A percentile compares a stretch with the other conserved stretches of the same genome.
Conservation (phyloP, 2,888 invertebrate genomes). For the Pyralis farinalis region DNA sequence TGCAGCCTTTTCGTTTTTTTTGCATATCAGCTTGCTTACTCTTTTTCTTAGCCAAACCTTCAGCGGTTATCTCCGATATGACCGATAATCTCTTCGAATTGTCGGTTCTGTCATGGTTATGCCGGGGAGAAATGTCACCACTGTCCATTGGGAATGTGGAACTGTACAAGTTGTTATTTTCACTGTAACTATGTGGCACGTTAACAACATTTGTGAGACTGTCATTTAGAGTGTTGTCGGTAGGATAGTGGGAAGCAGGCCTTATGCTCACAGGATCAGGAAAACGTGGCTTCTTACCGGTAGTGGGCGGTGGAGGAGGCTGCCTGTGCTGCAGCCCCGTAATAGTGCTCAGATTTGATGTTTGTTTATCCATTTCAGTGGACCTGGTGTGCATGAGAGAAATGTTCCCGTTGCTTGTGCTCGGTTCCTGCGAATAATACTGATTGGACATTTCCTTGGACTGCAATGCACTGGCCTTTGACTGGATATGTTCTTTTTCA, state of each 20-base stretch:
- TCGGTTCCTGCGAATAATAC: conserved; percentile 51
- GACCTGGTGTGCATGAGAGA: conserved; percentile 51
- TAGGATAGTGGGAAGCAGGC: conserved; percentile 70
- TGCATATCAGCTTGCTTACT: conserved; percentile 60
- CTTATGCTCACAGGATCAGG: conserved; percentile 72
- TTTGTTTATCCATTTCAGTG: conserved; percentile 43
- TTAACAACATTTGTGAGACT: conserved; percentile 27
- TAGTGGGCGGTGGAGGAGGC: conserved; percentile 62
- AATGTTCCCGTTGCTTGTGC: conserved; percentile 43
- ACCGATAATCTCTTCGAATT: conserved; percentile 64
- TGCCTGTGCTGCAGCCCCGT: conserved; percentile 54
- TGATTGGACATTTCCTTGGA: conserved; percentile 65
- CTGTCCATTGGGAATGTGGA: conserved; percentile 55
- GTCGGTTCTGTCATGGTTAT: conserved; percentile 38
- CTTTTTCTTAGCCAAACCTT: conserved; percentile 66
- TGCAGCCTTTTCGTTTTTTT: conserved; percentile 69
- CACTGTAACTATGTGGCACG: conserved; percentile 65
- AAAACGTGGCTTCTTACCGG: conserved; percentile 68
- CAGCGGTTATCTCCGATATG: conserved; percentile 71
- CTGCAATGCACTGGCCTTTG: conserved; percentile 68
- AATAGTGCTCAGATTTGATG: conserved; percentile 28
- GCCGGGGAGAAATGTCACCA: conserved; percentile 24
- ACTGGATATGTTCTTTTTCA: conserved; percentile 72
- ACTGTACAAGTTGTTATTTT: conserved; percentile 67
- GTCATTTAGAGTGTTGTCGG: conserved; percentile 40